Conservation (phyloP, 2,113 vertebrate genomes). For the Lipotes vexillifer region DNA sequence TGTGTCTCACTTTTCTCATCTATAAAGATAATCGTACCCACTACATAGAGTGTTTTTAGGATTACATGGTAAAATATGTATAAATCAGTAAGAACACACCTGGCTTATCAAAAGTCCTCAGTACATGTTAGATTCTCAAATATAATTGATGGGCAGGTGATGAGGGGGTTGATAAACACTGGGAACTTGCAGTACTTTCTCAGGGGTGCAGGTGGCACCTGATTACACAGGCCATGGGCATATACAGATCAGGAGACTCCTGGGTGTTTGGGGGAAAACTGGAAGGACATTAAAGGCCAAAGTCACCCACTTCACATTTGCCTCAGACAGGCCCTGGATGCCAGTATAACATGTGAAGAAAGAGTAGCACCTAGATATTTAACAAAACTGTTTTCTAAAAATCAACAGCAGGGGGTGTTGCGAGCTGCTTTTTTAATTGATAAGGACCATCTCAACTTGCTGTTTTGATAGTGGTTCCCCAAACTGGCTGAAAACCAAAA, state of each 20-base stretch:
- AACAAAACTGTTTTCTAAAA: background rate
- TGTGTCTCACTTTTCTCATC: background rate
- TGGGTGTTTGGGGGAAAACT: background rate
- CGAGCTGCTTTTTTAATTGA: background rate
- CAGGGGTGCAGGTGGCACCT: background rate
- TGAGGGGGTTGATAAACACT: background rate
- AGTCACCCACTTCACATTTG: too few species aligned
- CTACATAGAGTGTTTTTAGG: background rate
- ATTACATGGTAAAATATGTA: background rate
- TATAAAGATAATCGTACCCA: background rate
- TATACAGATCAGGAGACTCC: background rate
- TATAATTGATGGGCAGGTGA: background rate
- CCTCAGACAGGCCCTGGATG: background rate
- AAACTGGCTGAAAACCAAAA: background rate
- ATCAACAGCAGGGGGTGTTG: background rate
- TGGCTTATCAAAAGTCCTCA: background rate
- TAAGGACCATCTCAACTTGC: background rate
- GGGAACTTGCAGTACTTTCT: background rate
- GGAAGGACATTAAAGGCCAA: background rate
- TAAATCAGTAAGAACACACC: background rate
- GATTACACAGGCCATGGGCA: too few species aligned
- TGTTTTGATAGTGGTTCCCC: background rate
- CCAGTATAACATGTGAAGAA: background rate
- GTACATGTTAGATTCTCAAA: background rate
- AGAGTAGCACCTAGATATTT: background rate